These are phyloP conservation scores for Oreonectes daqikongensis DNA, from an alignment of 2,797 vertebrate species.

Conservation along the genomic window DNA sequence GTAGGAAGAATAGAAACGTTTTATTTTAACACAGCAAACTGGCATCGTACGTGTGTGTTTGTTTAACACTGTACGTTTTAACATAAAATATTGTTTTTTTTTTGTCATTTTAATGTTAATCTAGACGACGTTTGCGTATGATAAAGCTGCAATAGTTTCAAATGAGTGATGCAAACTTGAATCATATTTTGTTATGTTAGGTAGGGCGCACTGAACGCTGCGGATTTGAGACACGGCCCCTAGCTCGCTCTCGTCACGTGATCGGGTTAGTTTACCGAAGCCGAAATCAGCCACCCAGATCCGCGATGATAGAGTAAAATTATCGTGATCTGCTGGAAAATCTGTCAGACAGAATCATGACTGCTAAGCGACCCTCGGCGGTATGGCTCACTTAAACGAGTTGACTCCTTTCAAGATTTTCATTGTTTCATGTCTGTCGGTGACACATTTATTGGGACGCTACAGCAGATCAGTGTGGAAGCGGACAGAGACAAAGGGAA, in stretches of 20 bases:
- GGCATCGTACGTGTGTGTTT: no score
- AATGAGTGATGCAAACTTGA: no score
- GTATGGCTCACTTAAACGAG: slow-evolving; percentile 54
- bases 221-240: background rate
- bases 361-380: slow-evolving; percentile 54
- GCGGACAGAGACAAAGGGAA: slow-evolving; percentile 83
- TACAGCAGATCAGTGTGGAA: slow-evolving; percentile 74
- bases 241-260: slow-evolving; percentile 58
- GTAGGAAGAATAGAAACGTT: no score
- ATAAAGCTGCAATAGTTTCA: no score
- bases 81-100: no score
- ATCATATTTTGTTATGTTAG: background rate
- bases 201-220: background rate
- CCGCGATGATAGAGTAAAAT: slow-evolving; percentile 43
- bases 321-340: slow-evolving; percentile 64
- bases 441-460: slow-evolving; percentile 65
- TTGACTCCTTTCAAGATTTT: slow-evolving; percentile 65
- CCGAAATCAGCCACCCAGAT: slow-evolving; percentile 56
- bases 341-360: slow-evolving; percentile 65
- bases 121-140: background rate
- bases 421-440: slow-evolving; percentile 59
- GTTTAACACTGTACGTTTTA: no score
- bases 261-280: slow-evolving; percentile 47
- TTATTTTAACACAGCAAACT: no score
- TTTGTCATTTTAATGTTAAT: no score